phyloP scores from a whole-genome alignment of 2,888 invertebrate genomes.

The Anodontia alba region DNA sequence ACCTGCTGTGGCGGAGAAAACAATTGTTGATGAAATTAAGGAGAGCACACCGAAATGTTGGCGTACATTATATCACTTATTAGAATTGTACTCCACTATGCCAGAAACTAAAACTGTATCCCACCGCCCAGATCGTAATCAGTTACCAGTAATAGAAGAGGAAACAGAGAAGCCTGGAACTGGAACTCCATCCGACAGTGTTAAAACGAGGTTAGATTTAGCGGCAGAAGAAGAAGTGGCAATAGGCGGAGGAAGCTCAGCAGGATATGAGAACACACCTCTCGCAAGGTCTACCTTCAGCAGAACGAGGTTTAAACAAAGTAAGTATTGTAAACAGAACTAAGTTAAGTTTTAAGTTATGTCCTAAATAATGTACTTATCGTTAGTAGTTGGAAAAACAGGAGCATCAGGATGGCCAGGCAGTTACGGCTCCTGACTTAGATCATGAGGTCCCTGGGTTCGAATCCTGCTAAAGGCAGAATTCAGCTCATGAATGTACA shows the following conservation, averaged over 20 bases:
- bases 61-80: conserved; percentile 96
- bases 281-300: conserved; percentile 76
- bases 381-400: too few relatives aligned
- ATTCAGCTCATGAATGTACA: too few relatives aligned
- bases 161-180: conserved; percentile 82
- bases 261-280: conserved; percentile 64
- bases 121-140: conserved; percentile 23
- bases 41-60: conserved; percentile 92
- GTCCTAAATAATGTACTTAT: too few relatives aligned
- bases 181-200: conserved; percentile 60
- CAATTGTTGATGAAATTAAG: conserved; percentile 84
- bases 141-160: conserved; percentile 82
- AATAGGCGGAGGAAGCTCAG: conserved; percentile 53
- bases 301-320: conserved; percentile 81
- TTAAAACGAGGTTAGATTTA: conserved; percentile 60
- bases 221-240: conserved; percentile 71
- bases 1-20: conserved; percentile 82
- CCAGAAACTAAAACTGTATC: conserved; percentile 97
- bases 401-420: too few relatives aligned
- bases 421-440: too few relatives aligned
- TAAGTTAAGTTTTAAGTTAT: not conserved
- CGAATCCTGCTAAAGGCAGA: too few relatives aligned
- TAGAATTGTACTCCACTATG: conserved; percentile 97
- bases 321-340: conserved; percentile 69
- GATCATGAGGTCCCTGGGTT: too few relatives aligned